Conservation (phyloP, 92 coral and sea anemone species). For the Palythoa heliodiscus region DNA sequence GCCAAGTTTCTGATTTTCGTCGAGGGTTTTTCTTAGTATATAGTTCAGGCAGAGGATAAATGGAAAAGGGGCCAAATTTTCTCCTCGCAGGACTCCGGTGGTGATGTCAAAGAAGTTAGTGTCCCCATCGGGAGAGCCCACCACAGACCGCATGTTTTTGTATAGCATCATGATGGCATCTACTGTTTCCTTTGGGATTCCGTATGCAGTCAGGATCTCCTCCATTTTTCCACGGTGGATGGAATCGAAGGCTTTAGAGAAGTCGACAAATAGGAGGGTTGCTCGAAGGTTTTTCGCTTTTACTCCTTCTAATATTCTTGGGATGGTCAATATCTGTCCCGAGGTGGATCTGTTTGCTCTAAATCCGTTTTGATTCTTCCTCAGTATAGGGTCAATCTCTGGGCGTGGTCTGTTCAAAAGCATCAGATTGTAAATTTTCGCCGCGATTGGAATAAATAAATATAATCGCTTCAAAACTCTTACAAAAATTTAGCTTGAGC, state of each 20-base stretch:
- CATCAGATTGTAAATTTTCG: conserved; percentile 5
- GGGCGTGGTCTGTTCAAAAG: background rate
- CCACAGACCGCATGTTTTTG: conserved; percentile 11
- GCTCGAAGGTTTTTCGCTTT: background rate
- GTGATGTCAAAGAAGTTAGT: too few relatives aligned
- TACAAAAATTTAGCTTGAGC: too few relatives aligned
- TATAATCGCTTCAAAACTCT: too few relatives aligned
- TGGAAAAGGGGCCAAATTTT: conserved; percentile 26
- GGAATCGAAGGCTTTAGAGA: conserved; percentile 41
- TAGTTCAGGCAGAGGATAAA: conserved; percentile 53
- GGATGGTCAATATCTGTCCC: background rate
- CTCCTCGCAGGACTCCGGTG: too few relatives aligned
- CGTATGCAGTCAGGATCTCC: conserved; percentile 20
- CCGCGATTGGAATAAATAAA: background rate
- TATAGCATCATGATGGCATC: conserved; percentile 37
- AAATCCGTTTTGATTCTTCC: background rate
- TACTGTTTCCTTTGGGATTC: conserved; percentile 21
- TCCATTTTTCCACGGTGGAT: conserved; percentile 15
- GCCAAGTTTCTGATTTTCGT: too few relatives aligned
- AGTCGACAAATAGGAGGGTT: background rate
- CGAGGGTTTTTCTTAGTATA: conserved; percentile 34
- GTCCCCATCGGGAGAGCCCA: conserved; percentile 37
- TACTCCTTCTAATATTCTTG: background rate
- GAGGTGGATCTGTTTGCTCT: background rate
- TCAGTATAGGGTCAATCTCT: background rate